A percentile compares a stretch with the other conserved stretches of the same genome.
phyloP scores from a whole-genome alignment of 2,888 invertebrate species.

The Pyralis farinalis region DNA sequence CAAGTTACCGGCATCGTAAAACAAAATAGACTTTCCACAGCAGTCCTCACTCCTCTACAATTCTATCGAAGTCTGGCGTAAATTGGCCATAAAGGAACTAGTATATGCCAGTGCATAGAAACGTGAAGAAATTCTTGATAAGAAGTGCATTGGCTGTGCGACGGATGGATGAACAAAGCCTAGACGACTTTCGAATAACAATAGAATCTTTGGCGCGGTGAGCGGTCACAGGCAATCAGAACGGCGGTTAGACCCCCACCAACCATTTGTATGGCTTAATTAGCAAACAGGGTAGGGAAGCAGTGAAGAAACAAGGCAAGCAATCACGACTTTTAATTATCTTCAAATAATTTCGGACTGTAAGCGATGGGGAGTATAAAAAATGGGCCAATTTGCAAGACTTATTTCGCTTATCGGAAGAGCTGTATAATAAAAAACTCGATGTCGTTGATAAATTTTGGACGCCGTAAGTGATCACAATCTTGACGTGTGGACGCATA shows the following conservation, averaged over 20 bases:
- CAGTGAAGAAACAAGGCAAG: conserved; percentile 29
- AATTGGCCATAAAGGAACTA: conserved; percentile 50
- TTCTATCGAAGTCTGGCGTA: conserved; percentile 38
- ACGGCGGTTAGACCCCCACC: conserved; percentile 42
- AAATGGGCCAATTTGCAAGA: conserved; percentile 41
- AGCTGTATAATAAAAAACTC: conserved; percentile 30
- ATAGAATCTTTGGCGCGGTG: conserved; percentile 34
- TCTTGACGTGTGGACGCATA: conserved; percentile 46
- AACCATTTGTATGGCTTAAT: conserved; percentile 63
- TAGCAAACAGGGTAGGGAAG: conserved; percentile 38
- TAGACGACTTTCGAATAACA: conserved; percentile 54
- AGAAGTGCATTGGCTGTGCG: conserved; percentile 49
- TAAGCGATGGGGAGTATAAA: conserved; percentile 18
- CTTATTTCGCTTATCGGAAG: conserved; percentile 34
- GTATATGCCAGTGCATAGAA: conserved; percentile 33
- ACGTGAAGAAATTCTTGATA: conserved; percentile 46
- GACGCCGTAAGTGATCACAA: conserved; percentile 47
- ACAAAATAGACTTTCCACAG: conserved; percentile 27
- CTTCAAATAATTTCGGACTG: conserved; percentile 28
- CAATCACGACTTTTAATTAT: conserved; percentile 41
- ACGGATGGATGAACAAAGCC: conserved; percentile 55
- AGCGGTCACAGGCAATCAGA: conserved; percentile 56
- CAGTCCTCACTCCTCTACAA: conserved; percentile 33
- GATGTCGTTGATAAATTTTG: conserved; percentile 45
- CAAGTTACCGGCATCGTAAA: conserved; percentile 17